phyloP scores from a whole-genome alignment of 2,113 vertebrate species.

The Egretta garzetta region DNA sequence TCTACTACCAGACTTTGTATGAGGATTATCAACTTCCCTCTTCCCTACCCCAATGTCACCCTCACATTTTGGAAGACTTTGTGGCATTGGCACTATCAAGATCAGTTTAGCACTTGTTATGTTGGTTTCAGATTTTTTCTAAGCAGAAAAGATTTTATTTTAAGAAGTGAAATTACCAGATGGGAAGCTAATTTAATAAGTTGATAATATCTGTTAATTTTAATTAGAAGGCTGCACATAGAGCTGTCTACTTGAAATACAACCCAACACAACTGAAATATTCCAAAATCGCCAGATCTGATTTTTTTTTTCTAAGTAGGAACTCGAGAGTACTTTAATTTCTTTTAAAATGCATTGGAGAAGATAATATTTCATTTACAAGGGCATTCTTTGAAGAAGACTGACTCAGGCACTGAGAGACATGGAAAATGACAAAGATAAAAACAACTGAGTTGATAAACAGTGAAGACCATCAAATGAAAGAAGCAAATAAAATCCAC shows the following conservation, averaged over 20 bases:
- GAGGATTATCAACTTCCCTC: not conserved
- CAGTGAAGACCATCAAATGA: not conserved
- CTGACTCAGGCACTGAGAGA: not conserved
- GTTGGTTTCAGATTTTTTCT: not conserved
- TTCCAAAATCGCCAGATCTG: conserved; percentile 37
- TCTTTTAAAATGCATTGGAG: conserved; percentile 29
- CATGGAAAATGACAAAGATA: conserved; percentile 35
- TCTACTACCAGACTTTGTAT: not conserved
- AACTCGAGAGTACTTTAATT: conserved; percentile 31
- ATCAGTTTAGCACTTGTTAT: not conserved
- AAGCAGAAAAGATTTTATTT: conserved; percentile 18
- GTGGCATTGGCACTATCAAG: not conserved
- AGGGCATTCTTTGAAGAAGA: conserved; percentile 13
- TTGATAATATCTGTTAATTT: conserved; percentile 69
- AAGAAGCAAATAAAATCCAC: not conserved
- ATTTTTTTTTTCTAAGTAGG: conserved; percentile 14
- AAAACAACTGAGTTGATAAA: conserved; percentile 18
- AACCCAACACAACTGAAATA: conserved; percentile 50
- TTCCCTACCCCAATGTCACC: not conserved
- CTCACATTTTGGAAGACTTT: not conserved
- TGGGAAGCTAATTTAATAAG: conserved; percentile 62
- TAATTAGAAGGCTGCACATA: conserved; percentile 58
- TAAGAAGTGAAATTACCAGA: conserved; percentile 56
- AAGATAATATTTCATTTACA: conserved; percentile 38
- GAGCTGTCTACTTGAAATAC: conserved; percentile 49